Percentiles rank a stretch among this genome's conserved stretches.
Evolutionary conservation across 2,797 vertebrate species (phyloP).

Genomic region (Hydrolagus colliei): DNA sequence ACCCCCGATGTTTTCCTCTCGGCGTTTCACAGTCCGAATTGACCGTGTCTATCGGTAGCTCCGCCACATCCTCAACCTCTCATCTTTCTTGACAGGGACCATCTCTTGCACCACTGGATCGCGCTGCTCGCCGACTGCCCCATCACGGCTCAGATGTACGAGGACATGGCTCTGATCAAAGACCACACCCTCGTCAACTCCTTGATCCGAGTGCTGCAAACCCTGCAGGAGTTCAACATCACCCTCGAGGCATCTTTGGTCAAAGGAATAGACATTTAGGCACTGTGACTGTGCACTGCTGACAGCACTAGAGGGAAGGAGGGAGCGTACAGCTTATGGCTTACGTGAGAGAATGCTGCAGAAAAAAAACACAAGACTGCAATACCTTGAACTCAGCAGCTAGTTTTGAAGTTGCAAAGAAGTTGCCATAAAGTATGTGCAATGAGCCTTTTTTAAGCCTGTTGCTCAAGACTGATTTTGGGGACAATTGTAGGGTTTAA

Average conservation of each 20-base stretch:
- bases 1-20: too few relatives aligned
- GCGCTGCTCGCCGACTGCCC: constrained; percentile 92
- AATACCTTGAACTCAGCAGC: constrained; percentile 65
- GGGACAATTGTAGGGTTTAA: constrained; percentile 57
- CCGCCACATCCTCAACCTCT: constrained; percentile 25
- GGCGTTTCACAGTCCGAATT: constrained; percentile 2
- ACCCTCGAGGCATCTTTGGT: constrained; percentile 91
- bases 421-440: constrained; percentile 76
- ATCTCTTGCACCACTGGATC: constrained; percentile 95
- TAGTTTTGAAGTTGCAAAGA: constrained; percentile 92
- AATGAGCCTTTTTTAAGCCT: constrained; percentile 74
- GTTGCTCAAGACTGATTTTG: constrained; percentile 58
- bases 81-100: constrained; percentile 67
- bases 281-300: constrained; percentile 33
- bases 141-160: constrained; percentile 96
- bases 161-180: constrained; percentile 86
- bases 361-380: constrained; percentile 37
- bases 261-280: constrained; percentile 80
- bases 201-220: constrained; percentile 93
- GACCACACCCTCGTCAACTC: constrained; percentile 94
- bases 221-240: constrained; percentile 97
- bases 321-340: constrained; percentile 51
- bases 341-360: constrained; percentile 51
- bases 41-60: constrained; percentile 35
- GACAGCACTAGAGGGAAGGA: constrained; percentile 40